These are phyloP conservation scores for Drosophila erecta DNA, from an alignment of 1,140 invertebrate genomes.

Conservation along the genomic window DNA sequence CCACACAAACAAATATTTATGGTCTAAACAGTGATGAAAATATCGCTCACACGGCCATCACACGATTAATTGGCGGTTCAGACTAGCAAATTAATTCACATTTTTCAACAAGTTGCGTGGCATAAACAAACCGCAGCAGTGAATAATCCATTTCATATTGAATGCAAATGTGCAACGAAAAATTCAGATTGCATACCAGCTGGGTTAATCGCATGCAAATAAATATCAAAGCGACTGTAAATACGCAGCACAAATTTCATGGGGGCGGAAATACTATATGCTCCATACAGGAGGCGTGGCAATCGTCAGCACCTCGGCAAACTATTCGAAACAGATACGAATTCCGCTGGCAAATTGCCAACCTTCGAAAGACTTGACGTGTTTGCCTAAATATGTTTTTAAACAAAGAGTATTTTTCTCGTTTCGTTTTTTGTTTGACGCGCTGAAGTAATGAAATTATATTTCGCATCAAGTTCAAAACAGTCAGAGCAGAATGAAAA, in stretches of 20 bases:
- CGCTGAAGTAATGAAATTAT: conserved; percentile 73
- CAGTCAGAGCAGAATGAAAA: not conserved
- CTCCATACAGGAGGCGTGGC: conserved; percentile 4
- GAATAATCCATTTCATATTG: conserved; percentile 42
- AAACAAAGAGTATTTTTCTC: conserved; percentile 41
- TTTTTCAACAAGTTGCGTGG: conserved; percentile 47
- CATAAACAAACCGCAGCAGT: conserved; percentile 32
- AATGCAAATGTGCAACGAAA: conserved; percentile 40
- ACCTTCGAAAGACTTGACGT: conserved; percentile 61
- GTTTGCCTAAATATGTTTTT: conserved; percentile 72
- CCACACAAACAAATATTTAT: conserved; percentile 36
- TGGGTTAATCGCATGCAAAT: conserved; percentile 67
- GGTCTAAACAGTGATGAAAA: conserved; percentile 46
- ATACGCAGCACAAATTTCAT: conserved; percentile 54
- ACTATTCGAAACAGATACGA: conserved; percentile 78
- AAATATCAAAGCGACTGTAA: conserved; percentile 73
- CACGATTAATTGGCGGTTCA: conserved; percentile 60
- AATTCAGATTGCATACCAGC: conserved; percentile 46
- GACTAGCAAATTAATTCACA: conserved; percentile 39
- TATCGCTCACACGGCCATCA: conserved; percentile 21
- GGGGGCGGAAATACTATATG: not conserved
- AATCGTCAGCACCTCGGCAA: conserved; percentile 43
- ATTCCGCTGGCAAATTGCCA: conserved; percentile 69
- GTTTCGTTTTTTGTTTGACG: conserved; percentile 59
- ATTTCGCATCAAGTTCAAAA: conserved; percentile 67